Evolutionary conservation across 2,113 vertebrate species (phyloP).

Genomic region (Tachysurus vachellii): DNA sequence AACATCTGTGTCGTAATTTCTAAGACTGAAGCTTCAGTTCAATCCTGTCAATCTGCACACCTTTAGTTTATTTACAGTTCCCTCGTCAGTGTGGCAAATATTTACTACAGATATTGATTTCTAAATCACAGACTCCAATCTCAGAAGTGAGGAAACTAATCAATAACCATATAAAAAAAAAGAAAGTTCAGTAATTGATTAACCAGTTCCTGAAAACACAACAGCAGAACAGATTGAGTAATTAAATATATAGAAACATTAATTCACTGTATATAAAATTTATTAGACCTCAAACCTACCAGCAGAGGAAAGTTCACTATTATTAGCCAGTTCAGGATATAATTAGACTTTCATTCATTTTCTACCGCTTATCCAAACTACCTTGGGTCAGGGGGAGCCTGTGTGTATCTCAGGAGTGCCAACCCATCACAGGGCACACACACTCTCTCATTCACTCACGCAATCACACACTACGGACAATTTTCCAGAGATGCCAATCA

Average conservation of each 20-base stretch:
- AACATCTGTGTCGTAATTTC: background rate
- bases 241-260: background rate
- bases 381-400: no score
- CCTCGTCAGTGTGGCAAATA: background rate
- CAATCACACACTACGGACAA: no score
- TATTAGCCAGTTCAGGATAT: background rate
- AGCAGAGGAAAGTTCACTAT: background rate
- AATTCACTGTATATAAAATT: background rate
- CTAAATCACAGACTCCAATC: constrained; percentile 1
- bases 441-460: no score
- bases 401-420: no score
- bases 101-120: background rate
- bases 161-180: background rate
- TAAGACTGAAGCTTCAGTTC: background rate
- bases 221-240: background rate
- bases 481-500: no score
- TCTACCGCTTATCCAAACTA: no score
- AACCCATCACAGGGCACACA: no score
- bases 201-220: constrained; percentile 5
- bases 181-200: background rate
- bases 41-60: background rate
- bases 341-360: no score
- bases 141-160: background rate
- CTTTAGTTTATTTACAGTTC: constrained; percentile 5
- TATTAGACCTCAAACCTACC: background rate